Evolutionary conservation across 1,140 invertebrate genomes (phyloP).

Genomic region (Bombus waltoni): DNA sequence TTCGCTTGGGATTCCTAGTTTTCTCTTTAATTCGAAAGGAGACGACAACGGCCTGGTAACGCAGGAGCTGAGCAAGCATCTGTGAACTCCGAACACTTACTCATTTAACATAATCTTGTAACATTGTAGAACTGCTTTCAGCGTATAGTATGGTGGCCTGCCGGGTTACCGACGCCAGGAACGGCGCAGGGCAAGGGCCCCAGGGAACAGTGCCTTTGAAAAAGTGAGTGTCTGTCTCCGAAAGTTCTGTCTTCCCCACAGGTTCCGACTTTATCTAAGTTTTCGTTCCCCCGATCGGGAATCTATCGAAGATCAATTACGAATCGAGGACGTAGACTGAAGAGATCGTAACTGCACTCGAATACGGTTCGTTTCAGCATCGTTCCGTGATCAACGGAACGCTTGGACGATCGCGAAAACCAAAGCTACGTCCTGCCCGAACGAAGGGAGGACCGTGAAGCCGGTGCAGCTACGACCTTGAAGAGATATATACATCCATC

Average conservation of each 20-base stretch:
- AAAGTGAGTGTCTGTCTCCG: conserved; percentile 89
- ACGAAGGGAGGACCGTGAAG: not conserved
- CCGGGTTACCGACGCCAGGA: conserved; percentile 95
- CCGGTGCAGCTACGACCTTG: conserved; percentile 65
- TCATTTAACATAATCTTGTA: conserved; percentile 76
- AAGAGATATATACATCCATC: conserved; percentile 65
- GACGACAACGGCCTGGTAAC: conserved; percentile 49
- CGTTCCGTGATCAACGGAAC: not conserved
- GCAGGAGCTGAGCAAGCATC: conserved; percentile 69
- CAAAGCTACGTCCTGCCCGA: not conserved
- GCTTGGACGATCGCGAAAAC: not conserved
- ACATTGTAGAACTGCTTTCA: conserved; percentile 86
- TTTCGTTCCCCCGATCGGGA: conserved; percentile 1
- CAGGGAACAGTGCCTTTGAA: conserved; percentile 98
- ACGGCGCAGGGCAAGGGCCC: conserved; percentile 90
- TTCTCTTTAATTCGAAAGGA: not conserved
- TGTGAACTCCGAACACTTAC: conserved; percentile 51
- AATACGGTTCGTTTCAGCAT: not conserved
- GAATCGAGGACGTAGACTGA: conserved; percentile 55
- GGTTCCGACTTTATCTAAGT: conserved; percentile 43
- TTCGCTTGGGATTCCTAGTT: not conserved
- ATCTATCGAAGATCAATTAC: conserved; percentile 19
- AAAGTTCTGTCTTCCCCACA: conserved; percentile 35
- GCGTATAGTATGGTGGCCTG: conserved; percentile 99
- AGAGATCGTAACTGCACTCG: conserved; percentile 63